Evolutionary conservation across 2,888 invertebrate genomes (phyloP).

Genomic region (Venusia cambrica): DNA sequence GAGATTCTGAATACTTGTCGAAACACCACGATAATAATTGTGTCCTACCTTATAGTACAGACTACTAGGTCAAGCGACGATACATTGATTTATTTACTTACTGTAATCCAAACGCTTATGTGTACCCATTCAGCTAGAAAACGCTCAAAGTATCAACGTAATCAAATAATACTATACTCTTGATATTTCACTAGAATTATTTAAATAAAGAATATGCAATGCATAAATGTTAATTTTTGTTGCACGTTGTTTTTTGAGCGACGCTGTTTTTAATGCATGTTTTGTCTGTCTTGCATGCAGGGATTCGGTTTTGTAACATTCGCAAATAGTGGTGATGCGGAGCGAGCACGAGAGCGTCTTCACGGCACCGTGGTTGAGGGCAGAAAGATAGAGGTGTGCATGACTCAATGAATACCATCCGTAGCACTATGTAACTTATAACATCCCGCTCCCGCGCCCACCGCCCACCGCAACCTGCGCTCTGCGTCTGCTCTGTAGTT

Average conservation of each 20-base stretch:
- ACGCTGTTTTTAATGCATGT: constrained; percentile 94
- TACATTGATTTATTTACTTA: constrained; percentile 62
- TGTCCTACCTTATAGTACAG: constrained; percentile 63
- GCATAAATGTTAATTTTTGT: constrained; percentile 86
- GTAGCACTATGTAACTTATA: constrained; percentile 84
- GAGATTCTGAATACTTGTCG: constrained; percentile 48
- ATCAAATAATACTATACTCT: constrained; percentile 68
- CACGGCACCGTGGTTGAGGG: constrained; percentile 99
- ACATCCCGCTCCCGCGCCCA: constrained; percentile 83
- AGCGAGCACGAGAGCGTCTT: constrained; percentile 99
- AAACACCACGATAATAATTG: constrained; percentile 48
- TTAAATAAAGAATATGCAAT: constrained; percentile 79
- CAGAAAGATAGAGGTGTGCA: constrained; percentile 99
- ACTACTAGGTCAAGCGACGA: constrained; percentile 70
- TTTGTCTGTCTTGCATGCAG: constrained; percentile 99
- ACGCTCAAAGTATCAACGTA: constrained; percentile 82
- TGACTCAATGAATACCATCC: constrained; percentile 86
- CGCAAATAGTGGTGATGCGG: constrained; percentile 99
- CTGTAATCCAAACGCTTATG: constrained; percentile 78
- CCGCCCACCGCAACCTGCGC: constrained; percentile 76
- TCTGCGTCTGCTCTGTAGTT: constrained; percentile 81
- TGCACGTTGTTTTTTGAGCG: constrained; percentile 89
- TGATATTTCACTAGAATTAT: constrained; percentile 74
- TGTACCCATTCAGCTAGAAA: constrained; percentile 79
- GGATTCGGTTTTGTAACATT: constrained; percentile 99